Conservation (phyloP, 2,888 invertebrate species). For the Mongoloraphidia duomilia region DNA sequence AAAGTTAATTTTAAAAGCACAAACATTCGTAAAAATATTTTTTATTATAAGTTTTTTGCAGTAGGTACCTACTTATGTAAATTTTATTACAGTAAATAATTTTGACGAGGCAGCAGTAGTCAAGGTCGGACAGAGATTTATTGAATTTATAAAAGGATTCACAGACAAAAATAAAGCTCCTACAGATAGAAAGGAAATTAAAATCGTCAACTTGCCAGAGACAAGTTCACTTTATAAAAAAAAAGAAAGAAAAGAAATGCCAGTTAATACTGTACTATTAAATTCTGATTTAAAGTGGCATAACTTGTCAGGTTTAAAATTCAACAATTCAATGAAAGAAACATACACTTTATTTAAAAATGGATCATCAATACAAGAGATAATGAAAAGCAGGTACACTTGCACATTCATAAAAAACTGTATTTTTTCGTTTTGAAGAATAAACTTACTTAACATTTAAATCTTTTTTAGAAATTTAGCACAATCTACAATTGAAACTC, state of each 20-base stretch:
- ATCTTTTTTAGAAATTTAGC: constrained; percentile 15
- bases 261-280: neutral
- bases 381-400: constrained; percentile 23
- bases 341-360: constrained; percentile 27
- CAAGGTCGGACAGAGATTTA: constrained; percentile 36
- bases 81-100: constrained; percentile 33
- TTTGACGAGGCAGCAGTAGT: constrained; percentile 39
- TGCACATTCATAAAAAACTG: neutral
- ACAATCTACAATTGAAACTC: constrained; percentile 24
- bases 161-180: constrained; percentile 21
- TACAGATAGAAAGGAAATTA: no score
- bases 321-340: constrained; percentile 23
- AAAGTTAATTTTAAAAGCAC: no score
- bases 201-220: no score
- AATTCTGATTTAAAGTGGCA: constrained; percentile 14
- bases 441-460: neutral
- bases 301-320: constrained; percentile 17
- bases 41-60: neutral
- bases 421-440: constrained; percentile 8
- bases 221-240: no score
- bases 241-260: constrained; percentile 12
- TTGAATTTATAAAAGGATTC: constrained; percentile 27
- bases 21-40: neutral
- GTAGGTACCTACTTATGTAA: constrained; percentile 4
- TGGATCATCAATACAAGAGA: constrained; percentile 24